Evolutionary conservation across 2,113 vertebrate genomes (phyloP), one percentile per base, ranked within the genome.

Genomic region (Podarcis cretensis): DNA sequence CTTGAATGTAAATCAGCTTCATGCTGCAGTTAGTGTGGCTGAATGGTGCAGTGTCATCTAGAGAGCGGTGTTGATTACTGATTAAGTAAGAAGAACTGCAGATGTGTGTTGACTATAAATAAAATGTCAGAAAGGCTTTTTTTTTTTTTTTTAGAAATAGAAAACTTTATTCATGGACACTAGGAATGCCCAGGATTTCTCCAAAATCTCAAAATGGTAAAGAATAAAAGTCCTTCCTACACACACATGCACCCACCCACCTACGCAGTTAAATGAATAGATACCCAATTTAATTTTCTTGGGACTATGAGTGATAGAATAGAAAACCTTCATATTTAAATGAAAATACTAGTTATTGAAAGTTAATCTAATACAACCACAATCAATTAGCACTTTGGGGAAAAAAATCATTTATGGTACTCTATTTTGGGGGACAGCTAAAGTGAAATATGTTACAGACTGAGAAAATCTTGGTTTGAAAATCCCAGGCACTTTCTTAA

Each of bases 1-100:
- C 32, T 74, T 90, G 87, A 88, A 92, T 90, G 75, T 57, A 94
- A 94, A 94, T 94, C 69, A 91, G 65, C 23, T 14, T 92, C 81
- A 83, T 73, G 85, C 87, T 89, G 73, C 76, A 84, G 92, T 91
- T 65, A 43, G 57, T 57, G 65, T 81, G 73, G 27, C 2, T 90
- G 84, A 91, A 87, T 88, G 93, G 21, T 57, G 83, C 80, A 65
- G 88, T 87, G 66, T 93, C 81, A 94, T 87, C 83, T 90, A 71
- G 91, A 92, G 35, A n/a, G 21, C 43, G 20, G 80, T 35, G 23
- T 16, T 87, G 57, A 79, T 76, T 86, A 77, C 40, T 92, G 84
- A 91, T 89, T 90, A 86, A 48, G 82, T 84, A 93, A 92, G 27
- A 93, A 91, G 25, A 66, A 59, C 75, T 92, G 87, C 83, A 81